Evolutionary conservation across 2,888 invertebrate genomes (phyloP).

Genomic region (Phaedon cochleariae): DNA sequence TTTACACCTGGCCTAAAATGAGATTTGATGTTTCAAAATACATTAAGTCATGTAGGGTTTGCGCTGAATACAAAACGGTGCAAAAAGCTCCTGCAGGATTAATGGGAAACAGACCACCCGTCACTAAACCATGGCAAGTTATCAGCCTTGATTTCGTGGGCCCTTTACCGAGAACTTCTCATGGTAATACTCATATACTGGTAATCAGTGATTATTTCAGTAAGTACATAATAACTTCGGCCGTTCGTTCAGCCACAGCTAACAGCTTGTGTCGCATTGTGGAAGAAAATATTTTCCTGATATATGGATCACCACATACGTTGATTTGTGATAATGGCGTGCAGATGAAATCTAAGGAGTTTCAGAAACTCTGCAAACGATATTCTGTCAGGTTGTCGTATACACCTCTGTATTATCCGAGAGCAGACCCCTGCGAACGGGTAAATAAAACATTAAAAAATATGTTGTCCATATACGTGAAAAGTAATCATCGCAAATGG

Average conservation of each 20-base stretch:
- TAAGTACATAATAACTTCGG: background rate
- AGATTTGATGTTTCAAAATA: constrained; percentile 21
- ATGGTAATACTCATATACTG: background rate
- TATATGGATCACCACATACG: too few species aligned
- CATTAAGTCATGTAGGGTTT: constrained; percentile 23
- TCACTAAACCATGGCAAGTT: background rate
- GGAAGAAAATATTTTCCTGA: too few species aligned
- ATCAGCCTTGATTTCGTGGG: too few species aligned
- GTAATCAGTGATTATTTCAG: background rate
- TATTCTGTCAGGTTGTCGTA: constrained; percentile 12
- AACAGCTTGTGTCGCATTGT: background rate
- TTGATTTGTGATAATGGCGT: too few species aligned
- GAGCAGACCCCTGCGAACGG: background rate
- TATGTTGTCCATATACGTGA: too few species aligned
- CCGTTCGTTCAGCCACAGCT: background rate
- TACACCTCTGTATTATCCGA: constrained; percentile 20
- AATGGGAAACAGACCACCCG: constrained; percentile 13
- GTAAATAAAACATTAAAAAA: too few species aligned
- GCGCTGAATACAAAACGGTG: constrained; percentile 26
- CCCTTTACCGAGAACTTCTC: background rate
- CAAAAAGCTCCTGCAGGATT: constrained; percentile 18
- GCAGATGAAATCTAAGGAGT: constrained; percentile 15
- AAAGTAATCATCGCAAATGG: too few species aligned
- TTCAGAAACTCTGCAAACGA: background rate
- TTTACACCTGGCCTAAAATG: constrained; percentile 30